phyloP scores from a whole-genome alignment of 2,113 vertebrate species.

The Globicephala melas region DNA sequence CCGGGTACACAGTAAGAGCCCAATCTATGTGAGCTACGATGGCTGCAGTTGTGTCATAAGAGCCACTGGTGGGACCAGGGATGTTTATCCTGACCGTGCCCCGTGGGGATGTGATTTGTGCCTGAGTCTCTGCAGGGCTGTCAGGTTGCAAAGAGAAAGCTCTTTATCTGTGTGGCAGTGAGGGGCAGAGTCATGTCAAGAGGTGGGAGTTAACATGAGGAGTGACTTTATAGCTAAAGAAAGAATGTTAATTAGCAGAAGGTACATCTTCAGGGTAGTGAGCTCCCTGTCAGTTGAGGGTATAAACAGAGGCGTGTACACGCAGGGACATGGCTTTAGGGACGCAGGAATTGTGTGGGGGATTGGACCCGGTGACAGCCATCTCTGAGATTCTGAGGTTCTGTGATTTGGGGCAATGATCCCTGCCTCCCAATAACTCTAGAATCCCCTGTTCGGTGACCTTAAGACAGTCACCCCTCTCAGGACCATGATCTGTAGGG shows the following conservation, averaged over 20 bases:
- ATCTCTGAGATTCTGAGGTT: neutral
- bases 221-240: neutral
- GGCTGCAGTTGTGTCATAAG: neutral
- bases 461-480: neutral
- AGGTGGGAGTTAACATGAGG: neutral
- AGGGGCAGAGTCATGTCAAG: neutral
- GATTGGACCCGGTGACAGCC: neutral
- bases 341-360: neutral
- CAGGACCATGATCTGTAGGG: neutral
- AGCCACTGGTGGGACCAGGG: neutral
- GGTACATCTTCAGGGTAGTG: neutral
- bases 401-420: neutral
- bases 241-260: neutral
- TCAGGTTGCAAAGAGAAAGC: neutral
- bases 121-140: neutral
- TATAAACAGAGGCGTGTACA: neutral
- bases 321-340: neutral
- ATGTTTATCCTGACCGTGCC: fast-evolving
- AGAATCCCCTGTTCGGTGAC: neutral
- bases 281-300: neutral
- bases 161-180: neutral
- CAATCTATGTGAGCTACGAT: neutral
- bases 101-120: neutral
- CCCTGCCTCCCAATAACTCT: neutral
- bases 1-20: neutral